Percentiles rank a stretch among this genome's conserved stretches.
phyloP scores from a whole-genome alignment of 30 jellyfish, hydroid and myxozoan genomes.

The Euphysa ruthae region DNA sequence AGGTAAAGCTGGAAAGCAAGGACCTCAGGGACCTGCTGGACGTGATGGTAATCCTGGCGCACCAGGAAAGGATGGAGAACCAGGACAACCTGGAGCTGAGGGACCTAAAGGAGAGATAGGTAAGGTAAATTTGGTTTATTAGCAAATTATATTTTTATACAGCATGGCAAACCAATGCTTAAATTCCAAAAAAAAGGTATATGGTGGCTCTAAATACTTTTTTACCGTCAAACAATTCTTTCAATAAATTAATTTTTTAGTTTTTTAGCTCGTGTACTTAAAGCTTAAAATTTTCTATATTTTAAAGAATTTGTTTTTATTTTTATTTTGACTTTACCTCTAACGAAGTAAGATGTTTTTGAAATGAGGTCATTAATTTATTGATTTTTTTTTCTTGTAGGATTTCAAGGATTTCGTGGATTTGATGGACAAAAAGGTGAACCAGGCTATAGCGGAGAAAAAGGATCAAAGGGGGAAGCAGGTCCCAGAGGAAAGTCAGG shows the following conservation, averaged over 20 bases:
- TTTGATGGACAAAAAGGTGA: constrained; percentile 17
- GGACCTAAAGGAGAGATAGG: constrained; percentile 68
- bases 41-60: constrained; percentile 31
- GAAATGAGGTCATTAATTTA: not conserved
- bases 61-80: constrained; percentile 39
- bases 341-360: not conserved
- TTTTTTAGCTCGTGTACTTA: too few species aligned
- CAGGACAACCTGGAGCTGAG: constrained; percentile 50
- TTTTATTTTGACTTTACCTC: not conserved
- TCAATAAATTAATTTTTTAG: too few species aligned
- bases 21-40: constrained; percentile 46
- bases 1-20: constrained; percentile 17
- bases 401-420: constrained; percentile 62
- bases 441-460: constrained; percentile 52
- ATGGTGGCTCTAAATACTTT: too few species aligned
- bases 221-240: not conserved
- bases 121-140: not conserved
- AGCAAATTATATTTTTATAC: not conserved
- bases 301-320: too few species aligned
- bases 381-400: constrained; percentile 18
- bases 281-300: too few species aligned
- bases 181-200: too few species aligned
- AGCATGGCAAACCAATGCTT: too few species aligned
- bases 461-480: constrained; percentile 74
- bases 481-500: constrained; percentile 84